Conservation (phyloP, 2,888 invertebrate species). For the Latheticus oryzae region DNA sequence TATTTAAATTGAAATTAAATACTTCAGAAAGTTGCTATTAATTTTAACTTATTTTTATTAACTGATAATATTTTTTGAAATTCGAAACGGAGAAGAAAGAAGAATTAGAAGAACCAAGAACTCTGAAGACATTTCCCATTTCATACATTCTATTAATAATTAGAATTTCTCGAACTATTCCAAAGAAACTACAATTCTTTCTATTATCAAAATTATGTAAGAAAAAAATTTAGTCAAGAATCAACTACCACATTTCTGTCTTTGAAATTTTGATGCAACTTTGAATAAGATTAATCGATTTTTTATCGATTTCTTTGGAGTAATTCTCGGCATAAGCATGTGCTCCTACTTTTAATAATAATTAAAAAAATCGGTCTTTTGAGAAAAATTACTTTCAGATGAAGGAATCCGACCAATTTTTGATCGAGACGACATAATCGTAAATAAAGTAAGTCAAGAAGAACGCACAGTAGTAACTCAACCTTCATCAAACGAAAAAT, state of each 20-base stretch:
- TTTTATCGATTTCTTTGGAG: not conserved
- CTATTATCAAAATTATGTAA: too few relatives aligned
- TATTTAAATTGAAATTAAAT: too few relatives aligned
- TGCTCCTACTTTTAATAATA: too few relatives aligned
- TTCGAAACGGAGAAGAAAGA: too few relatives aligned
- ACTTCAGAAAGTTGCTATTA: too few relatives aligned
- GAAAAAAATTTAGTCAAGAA: too few relatives aligned
- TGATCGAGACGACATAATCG: slow-evolving; percentile 23
- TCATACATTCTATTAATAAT: not conserved
- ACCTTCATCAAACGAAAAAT: not conserved
- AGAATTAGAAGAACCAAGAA: too few relatives aligned
- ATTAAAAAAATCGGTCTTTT: not conserved
- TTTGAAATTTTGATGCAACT: not conserved
- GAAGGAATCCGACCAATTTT: slow-evolving; percentile 31
- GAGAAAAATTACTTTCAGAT: slow-evolving; percentile 19
- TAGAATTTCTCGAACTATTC: not conserved
- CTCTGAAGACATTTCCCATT: too few relatives aligned
- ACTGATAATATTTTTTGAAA: too few relatives aligned
- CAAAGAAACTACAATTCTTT: not conserved
- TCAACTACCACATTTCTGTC: not conserved
- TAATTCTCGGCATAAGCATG: not conserved
- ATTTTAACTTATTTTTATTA: too few relatives aligned
- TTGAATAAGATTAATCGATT: not conserved
- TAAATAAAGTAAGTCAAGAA: slow-evolving; percentile 6
- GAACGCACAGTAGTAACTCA: not conserved